A percentile compares a stretch with the other conserved stretches of the same genome.
Evolutionary conservation across 1,140 invertebrate genomes (phyloP).

Genomic region (Euglossa dilemma): DNA sequence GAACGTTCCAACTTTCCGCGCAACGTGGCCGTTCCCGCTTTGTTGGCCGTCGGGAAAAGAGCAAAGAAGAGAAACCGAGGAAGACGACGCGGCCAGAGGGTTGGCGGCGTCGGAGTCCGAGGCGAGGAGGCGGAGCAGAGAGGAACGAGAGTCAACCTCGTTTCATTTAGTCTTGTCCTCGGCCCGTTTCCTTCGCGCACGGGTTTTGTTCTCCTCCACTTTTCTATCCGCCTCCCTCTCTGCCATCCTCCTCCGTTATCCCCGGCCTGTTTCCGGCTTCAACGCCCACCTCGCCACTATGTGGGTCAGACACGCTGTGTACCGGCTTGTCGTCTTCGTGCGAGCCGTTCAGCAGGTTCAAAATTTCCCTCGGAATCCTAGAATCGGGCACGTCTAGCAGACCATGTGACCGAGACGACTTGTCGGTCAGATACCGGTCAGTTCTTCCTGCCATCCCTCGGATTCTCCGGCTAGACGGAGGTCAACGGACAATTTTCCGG

Average conservation of each 20-base stretch:
- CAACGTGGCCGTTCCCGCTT: conserved; percentile 18
- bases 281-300: conserved; percentile 10
- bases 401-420: too few species aligned
- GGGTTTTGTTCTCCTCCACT: conserved; percentile 35
- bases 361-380: too few species aligned
- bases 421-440: too few species aligned
- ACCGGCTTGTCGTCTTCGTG: too few species aligned
- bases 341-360: too few species aligned
- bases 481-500: too few species aligned
- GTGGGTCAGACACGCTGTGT: conserved; percentile 38
- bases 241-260: neutral
- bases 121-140: neutral
- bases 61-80: conserved; percentile 1
- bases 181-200: conserved; percentile 41
- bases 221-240: conserved; percentile 5
- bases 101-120: neutral
- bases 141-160: conserved; percentile 53
- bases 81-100: neutral
- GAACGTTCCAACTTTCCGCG: conserved; percentile 25
- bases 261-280: conserved; percentile 22
- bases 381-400: too few species aligned
- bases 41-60: conserved; percentile 25
- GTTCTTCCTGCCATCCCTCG: too few species aligned
- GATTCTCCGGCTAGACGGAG: too few species aligned
- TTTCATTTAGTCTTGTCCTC: conserved; percentile 46